A percentile compares a stretch with the other conserved stretches of the same genome.
These are phyloP conservation scores for Manis crassicaudata DNA, from an alignment of 2,797 vertebrate species.

Conservation along the genomic window DNA sequence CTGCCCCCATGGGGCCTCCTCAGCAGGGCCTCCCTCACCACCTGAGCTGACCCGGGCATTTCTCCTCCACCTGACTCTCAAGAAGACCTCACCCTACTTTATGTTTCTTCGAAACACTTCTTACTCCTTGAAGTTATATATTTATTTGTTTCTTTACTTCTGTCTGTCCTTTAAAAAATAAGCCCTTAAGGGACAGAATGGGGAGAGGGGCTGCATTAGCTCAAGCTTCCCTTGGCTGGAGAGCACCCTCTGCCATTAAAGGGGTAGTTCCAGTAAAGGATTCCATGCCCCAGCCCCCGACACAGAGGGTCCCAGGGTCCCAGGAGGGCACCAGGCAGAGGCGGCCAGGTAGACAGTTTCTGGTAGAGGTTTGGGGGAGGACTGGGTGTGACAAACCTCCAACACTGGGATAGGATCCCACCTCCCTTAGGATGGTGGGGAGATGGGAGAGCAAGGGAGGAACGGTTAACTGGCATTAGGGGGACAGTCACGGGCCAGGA, in stretches of 20 bases:
- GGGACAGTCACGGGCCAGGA: fast-evolving
- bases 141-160: neutral
- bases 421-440: neutral
- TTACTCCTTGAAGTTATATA: neutral
- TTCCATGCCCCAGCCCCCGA: neutral
- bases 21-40: neutral
- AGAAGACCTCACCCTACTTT: neutral
- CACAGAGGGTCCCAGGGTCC: neutral
- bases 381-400: neutral
- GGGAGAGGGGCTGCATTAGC: neutral
- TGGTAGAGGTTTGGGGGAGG: neutral
- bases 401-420: fast-evolving
- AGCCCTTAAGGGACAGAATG: neutral
- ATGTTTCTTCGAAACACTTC: neutral
- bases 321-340: neutral
- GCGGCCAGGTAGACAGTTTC: fast-evolving
- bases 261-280: neutral
- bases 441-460: neutral
- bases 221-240: neutral
- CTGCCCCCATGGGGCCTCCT: neutral
- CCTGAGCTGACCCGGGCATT: neutral
- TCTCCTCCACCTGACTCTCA: fast-evolving
- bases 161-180: neutral
- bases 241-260: neutral
- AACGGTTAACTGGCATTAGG: fast-evolving